phyloP scores from a whole-genome alignment of 1,140 invertebrate species.

The Drosophila murphyi region DNA sequence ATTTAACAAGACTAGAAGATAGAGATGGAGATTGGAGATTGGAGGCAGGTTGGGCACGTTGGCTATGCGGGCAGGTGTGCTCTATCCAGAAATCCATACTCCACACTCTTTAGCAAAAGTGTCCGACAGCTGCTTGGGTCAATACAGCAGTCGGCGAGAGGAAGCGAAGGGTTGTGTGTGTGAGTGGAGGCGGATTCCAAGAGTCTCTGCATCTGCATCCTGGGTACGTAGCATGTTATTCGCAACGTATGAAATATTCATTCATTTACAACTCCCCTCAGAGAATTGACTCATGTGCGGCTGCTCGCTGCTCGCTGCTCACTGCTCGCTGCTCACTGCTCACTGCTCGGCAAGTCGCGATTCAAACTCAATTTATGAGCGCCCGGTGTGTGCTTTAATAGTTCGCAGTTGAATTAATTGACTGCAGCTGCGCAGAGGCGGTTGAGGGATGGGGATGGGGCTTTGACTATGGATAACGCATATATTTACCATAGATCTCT shows the following conservation, averaged over 20 bases:
- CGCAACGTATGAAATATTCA: slow-evolving; percentile 79
- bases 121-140: slow-evolving; percentile 17
- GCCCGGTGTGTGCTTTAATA: slow-evolving; percentile 82
- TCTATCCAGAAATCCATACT: slow-evolving; percentile 24
- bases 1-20: not conserved
- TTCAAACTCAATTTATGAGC: slow-evolving; percentile 75
- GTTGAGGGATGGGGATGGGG: not conserved
- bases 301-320: slow-evolving; percentile 5
- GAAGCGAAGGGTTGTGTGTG: not conserved
- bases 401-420: slow-evolving; percentile 81
- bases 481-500: slow-evolving; percentile 73
- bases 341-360: slow-evolving; percentile 24
- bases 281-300: slow-evolving; percentile 74
- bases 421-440: slow-evolving; percentile 46
- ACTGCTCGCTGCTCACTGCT: slow-evolving; percentile 7
- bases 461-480: slow-evolving; percentile 30
- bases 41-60: slow-evolving; percentile 26
- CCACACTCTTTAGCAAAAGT: slow-evolving; percentile 27
- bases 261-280: slow-evolving; percentile 74
- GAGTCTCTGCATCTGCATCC: slow-evolving; percentile 57
- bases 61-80: slow-evolving; percentile 58
- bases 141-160: slow-evolving; percentile 43
- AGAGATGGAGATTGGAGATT: slow-evolving; percentile 4
- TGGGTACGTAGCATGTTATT: slow-evolving; percentile 47
- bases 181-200: slow-evolving; percentile 8